A percentile compares a stretch with the other conserved stretches of the same genome.
These are phyloP conservation scores for Gephyroberyx darwinii DNA, from an alignment of 2,797 vertebrate species.

Conservation along the genomic window DNA sequence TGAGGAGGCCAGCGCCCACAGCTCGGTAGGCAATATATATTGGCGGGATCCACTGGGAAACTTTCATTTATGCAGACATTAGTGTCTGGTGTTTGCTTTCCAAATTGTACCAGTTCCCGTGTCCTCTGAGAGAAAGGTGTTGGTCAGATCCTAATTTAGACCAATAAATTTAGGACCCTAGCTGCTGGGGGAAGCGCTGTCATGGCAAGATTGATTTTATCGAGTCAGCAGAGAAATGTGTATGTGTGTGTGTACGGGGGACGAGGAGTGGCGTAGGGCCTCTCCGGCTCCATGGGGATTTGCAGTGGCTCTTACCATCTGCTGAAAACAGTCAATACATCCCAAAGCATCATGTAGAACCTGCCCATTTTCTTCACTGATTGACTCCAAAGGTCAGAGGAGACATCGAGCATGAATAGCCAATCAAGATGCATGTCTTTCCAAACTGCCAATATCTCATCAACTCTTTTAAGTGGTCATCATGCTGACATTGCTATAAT, in stretches of 20 bases:
- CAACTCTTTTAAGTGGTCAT: constrained; percentile 50
- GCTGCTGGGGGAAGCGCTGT: constrained; percentile 75
- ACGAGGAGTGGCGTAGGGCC: constrained; percentile 54
- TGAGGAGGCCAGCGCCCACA: constrained; percentile 18
- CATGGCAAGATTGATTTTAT: constrained; percentile 81
- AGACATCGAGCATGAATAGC: constrained; percentile 68
- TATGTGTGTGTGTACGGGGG: constrained; percentile 43
- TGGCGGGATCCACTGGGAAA: constrained; percentile 37
- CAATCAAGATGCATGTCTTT: constrained; percentile 72
- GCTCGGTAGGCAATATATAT: constrained; percentile 31
- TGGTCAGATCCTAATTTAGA: constrained; percentile 79
- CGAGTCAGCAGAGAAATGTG: constrained; percentile 65
- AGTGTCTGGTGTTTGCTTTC: constrained; percentile 53
- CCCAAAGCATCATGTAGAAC: constrained; percentile 62
- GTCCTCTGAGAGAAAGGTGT: constrained; percentile 70
- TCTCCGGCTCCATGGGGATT: constrained; percentile 61
- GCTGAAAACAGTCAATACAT: constrained; percentile 73
- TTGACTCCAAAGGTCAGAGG: constrained; percentile 73
- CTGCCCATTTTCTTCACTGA: constrained; percentile 65
- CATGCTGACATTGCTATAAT: constrained; percentile 36
- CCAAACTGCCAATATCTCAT: constrained; percentile 66
- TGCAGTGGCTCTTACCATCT: constrained; percentile 76
- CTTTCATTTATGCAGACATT: constrained; percentile 49
- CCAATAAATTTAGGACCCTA: constrained; percentile 69
- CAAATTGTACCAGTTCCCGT: constrained; percentile 58